Base-by-base conservation (phyloP, 2,113 vertebrate genomes). In the Dipodomys spectabilis region DNA sequence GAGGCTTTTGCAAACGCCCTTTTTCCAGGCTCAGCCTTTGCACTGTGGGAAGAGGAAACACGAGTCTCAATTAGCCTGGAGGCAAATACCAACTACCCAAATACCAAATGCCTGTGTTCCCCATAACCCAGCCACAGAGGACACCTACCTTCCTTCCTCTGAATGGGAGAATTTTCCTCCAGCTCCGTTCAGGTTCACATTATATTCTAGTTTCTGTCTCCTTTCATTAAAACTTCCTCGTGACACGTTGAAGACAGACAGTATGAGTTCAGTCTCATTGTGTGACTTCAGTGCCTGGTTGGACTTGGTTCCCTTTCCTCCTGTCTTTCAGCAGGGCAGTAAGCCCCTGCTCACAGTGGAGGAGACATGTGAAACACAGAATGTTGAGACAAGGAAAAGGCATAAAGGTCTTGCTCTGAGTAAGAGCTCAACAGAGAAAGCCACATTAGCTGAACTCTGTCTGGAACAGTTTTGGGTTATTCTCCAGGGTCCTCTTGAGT, bases 1-100 rank as follows among this genome's bases (percentile, higher is more conserved):
- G 19, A 4, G 19, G 16, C 4, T 49, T 39, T 65, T 82, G 62
- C 32, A 45, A 81, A 15, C 7, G 25, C 28, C 11, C 0, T 7
- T 11, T 69, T 68, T 49, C 13, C 32, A 30, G 8, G 27, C n/a
- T 53, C 64, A 23, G 65, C 19, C 60, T 67, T 75, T 68, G 53
- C 32, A 39, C 39, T 53, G 25, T 19, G 27, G 5, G 2, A 39
- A 28, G 20, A 44, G 1, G 53, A 45, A 49, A 65, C 44, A 12
- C 20, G 15, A 81, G n/a, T 7, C 78, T 78, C 10, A 3, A 12
- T 69, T 20, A 49, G 30, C 57, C n/a, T 87, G 81, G 32, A 71
- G 39, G 73, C 72, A 95, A 94, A 88, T 82, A 94, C 32, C 72
- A 71, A 62, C 78, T 73, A 13, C 62, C 72, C 44, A 75, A 77